Base-by-base conservation (phyloP, 2,797 vertebrate species). In the Pangasius sanitwongsei region DNA sequence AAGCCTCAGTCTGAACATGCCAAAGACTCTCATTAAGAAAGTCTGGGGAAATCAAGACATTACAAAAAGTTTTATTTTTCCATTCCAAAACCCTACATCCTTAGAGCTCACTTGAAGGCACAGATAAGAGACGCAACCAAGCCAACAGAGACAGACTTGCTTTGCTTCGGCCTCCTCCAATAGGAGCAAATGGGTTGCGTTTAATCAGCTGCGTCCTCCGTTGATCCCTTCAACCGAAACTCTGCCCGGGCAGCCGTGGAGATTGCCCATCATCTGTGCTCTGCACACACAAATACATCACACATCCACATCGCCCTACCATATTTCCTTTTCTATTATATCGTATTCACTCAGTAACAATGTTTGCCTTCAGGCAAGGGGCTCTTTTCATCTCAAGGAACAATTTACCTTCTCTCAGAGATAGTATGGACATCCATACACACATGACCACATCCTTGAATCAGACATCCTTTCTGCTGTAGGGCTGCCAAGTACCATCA, bases 61-160 rank as follows among this genome's bases (percentile, higher is more conserved):
- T 44, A 44, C 44, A 44, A 44, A 44, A 44, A 44, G 59, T 63
- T 83, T 85, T 55, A 87, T 77, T 81, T 63, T 20, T 57, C 61
- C 34, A 55, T 61, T 87, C 87, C 86, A 80, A 88, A 85, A 70
- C 48, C 50, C 41, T 20, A 8, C 34, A 7, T 25, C 18, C 88
- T 41, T 77, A 74, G 31, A 48, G 23, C 28, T 50, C 65, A 37
- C 55, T 85, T 44, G 53, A 59, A 69, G 28, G 75, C 4, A 25
- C 75, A 65, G 85, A 89, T 63, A 82, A 83, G 9, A 55, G 53
- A 57, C 34, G 44, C 41, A 48, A 65, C 37, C 9, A 20, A 81
- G 69, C 57, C 34, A 77, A 84, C 55, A 63, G 44, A 67, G 16
- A 8, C 63, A 37, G 50, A n/a, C 53, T 61, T 18, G 0, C 84